These are phyloP conservation scores for Caiman crocodilus DNA, from an alignment of 2,797 vertebrate genomes.

Conservation along the genomic window DNA sequence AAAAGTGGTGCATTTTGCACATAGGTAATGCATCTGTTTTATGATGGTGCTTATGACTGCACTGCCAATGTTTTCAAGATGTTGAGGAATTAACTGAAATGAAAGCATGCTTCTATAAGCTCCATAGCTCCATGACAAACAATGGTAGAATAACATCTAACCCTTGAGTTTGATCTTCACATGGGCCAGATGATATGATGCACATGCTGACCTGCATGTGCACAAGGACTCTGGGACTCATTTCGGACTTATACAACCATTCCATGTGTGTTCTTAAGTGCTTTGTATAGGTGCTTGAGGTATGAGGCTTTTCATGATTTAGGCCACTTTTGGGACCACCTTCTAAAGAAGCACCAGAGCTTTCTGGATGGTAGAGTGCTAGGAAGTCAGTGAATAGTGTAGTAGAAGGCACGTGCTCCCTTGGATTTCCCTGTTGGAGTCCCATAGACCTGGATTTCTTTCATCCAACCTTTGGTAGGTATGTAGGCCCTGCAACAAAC, in stretches of 20 bases:
- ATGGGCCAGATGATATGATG: neutral
- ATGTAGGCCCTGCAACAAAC: neutral
- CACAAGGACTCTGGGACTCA: neutral
- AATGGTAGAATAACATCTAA: no score
- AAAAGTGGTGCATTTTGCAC: neutral
- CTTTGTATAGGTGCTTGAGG: neutral
- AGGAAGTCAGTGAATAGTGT: neutral
- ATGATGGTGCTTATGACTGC: neutral
- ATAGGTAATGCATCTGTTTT: neutral
- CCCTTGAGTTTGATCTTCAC: neutral
- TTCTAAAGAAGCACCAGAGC: neutral
- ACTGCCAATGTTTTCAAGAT: no score
- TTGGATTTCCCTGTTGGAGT: neutral
- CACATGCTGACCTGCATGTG: neutral
- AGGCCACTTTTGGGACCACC: neutral
- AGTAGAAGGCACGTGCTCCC: neutral
- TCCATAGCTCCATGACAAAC: no score
- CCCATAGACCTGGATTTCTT: slow-evolving; percentile 2
- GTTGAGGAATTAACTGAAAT: no score
- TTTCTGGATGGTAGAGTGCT: neutral
- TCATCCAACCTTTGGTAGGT: neutral
- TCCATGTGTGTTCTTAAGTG: neutral
- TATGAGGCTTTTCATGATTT: neutral
- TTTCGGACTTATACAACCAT: neutral
- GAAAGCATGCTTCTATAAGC: no score